phyloP scores from a whole-genome alignment of 2,888 invertebrate genomes.

The Anthophora plumipes region DNA sequence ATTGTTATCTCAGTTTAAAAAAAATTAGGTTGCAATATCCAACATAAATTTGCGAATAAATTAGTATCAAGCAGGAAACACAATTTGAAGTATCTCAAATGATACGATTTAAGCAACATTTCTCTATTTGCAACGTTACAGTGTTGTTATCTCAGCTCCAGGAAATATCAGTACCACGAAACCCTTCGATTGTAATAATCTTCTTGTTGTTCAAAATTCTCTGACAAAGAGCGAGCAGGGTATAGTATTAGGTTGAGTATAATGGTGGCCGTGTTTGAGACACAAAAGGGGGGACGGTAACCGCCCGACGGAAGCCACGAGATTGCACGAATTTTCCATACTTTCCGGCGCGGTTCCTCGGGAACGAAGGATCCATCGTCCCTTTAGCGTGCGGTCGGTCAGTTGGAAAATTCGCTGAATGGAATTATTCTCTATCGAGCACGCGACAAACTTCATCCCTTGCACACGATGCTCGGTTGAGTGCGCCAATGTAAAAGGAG shows the following conservation, averaged over 20 bases:
- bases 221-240: not conserved
- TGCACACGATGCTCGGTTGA: constrained; percentile 64
- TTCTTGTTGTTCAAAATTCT: not conserved
- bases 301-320: constrained; percentile 2
- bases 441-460: constrained; percentile 71
- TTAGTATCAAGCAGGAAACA: too few relatives aligned
- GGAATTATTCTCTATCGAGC: constrained; percentile 67
- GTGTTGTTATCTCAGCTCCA: too few relatives aligned
- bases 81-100: too few relatives aligned
- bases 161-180: too few relatives aligned
- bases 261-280: not conserved
- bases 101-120: too few relatives aligned
- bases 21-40: too few relatives aligned
- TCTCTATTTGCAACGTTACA: too few relatives aligned
- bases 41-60: too few relatives aligned
- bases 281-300: not conserved
- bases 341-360: constrained; percentile 19
- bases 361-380: constrained; percentile 4
- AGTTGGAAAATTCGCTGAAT: constrained; percentile 69
- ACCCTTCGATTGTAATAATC: too few relatives aligned
- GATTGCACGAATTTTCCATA: constrained; percentile 23
- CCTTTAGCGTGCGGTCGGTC: constrained; percentile 53
- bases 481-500: constrained; percentile 63
- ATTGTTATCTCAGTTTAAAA: too few relatives aligned
- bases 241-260: too few relatives aligned